Percentiles rank a stretch among this genome's conserved stretches.
phyloP scores from a whole-genome alignment of 2,888 invertebrate genomes.

The Chrysina gloriosa region DNA sequence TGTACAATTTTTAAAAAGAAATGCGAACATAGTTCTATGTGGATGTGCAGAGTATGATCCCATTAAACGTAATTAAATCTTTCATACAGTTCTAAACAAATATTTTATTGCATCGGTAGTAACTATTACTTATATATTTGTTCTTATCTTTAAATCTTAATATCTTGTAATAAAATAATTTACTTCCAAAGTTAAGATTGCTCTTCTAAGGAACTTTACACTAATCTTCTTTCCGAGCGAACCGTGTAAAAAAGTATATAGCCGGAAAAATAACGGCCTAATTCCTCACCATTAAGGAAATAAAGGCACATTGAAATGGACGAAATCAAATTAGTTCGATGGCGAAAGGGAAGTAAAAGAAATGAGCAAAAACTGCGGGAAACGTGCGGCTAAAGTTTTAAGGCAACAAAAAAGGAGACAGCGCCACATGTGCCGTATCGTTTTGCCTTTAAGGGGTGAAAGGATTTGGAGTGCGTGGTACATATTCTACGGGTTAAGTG shows the following conservation, averaged over 20 bases:
- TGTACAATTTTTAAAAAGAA: too few relatives aligned
- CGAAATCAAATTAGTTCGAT: constrained; percentile 34
- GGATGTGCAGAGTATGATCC: too few relatives aligned
- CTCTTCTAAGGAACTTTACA: background rate
- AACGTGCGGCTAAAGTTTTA: constrained; percentile 29
- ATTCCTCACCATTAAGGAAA: constrained; percentile 28
- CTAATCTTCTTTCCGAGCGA: background rate
- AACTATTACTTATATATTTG: too few relatives aligned
- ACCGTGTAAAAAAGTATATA: constrained; percentile 5
- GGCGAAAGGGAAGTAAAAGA: constrained; percentile 25
- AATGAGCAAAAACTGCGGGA: constrained; percentile 16
- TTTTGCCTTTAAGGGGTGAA: constrained; percentile 20
- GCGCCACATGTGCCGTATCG: constrained; percentile 19
- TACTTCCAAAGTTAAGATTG: background rate
- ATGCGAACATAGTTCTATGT: too few relatives aligned
- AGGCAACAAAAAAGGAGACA: constrained; percentile 20
- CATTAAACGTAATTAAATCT: too few relatives aligned
- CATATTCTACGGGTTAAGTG: constrained; percentile 33
- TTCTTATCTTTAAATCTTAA: background rate
- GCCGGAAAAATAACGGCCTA: constrained; percentile 17
- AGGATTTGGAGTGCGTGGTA: constrained; percentile 13
- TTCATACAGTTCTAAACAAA: too few relatives aligned
- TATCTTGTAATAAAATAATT: background rate
- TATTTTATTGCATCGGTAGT: too few relatives aligned
- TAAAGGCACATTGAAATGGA: constrained; percentile 32